Evolutionary conservation across 30 jellyfish, hydroid and myxozoan genomes (phyloP).

Genomic region (Chironex yamaguchii): DNA sequence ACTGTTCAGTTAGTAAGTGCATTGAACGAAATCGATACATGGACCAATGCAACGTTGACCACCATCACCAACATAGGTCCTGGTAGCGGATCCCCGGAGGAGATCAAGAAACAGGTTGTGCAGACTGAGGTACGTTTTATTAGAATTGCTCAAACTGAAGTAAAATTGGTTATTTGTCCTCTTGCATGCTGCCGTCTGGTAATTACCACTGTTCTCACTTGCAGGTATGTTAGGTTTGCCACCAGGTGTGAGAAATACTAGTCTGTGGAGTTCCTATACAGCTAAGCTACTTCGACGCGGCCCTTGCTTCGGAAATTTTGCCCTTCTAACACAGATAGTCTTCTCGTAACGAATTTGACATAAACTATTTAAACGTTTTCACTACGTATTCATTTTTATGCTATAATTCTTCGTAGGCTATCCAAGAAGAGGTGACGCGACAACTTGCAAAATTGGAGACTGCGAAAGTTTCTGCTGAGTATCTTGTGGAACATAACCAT

Average conservation of each 20-base stretch:
- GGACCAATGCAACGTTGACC: conserved; percentile 77
- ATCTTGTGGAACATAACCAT: conserved; percentile 78
- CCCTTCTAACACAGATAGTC: no score
- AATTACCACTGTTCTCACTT: background rate
- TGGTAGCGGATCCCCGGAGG: conserved; percentile 72
- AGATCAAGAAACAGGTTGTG: conserved; percentile 71
- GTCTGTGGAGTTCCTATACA: no score
- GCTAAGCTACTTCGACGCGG: no score
- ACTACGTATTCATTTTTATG: no score
- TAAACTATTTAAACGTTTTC: no score
- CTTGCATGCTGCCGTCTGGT: background rate
- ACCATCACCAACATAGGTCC: conserved; percentile 69
- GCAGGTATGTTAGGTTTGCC: background rate
- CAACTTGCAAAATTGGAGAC: conserved; percentile 80
- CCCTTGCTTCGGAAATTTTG: no score
- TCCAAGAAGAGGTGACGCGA: conserved; percentile 71
- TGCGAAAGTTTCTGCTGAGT: conserved; percentile 68
- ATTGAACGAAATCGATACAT: conserved; percentile 70
- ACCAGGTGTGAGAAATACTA: no score
- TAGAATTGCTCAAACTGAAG: background rate
- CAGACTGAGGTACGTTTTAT: conserved; percentile 58
- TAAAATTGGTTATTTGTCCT: background rate
- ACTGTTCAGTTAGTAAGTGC: conserved; percentile 64
- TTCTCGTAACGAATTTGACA: no score
- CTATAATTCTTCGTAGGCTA: conserved; percentile 42